Conservation (phyloP, 1,140 invertebrate species). For the Acyrthosiphon pisum region DNA sequence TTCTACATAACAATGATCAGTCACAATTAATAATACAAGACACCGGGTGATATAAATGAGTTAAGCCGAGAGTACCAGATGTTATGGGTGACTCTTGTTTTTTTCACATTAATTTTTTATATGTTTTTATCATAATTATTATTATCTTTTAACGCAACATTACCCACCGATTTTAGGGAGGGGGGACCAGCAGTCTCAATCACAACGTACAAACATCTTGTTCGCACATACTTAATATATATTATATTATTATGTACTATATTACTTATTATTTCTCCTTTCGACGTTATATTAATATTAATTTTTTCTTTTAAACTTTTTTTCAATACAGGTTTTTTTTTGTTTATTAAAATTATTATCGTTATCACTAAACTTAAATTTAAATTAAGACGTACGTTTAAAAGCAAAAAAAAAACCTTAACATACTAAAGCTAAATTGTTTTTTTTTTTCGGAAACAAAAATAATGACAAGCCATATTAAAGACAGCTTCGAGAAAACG, state of each 20-base stretch:
- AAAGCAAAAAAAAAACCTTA: conserved; percentile 38
- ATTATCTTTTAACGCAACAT: conserved; percentile 1
- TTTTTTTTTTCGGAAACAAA: background rate
- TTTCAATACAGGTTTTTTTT: conserved; percentile 21
- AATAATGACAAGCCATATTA: conserved; percentile 15
- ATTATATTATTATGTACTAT: conserved; percentile 21
- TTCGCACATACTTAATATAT: conserved; percentile 34
- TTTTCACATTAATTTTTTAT: background rate
- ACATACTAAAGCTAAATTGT: conserved; percentile 10
- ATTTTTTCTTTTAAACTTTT: background rate
- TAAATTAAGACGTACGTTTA: background rate
- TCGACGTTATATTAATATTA: background rate
- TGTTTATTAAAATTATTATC: background rate
- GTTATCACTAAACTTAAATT: conserved; percentile 29
- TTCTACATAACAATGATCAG: conserved; percentile 54
- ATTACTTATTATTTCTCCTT: conserved; percentile 38
- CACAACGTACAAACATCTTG: conserved; percentile 30
- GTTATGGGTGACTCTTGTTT: background rate
- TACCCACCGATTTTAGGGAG: conserved; percentile 21
- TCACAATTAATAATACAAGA: conserved; percentile 56
- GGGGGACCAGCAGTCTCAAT: conserved; percentile 48
- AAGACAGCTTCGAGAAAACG: background rate
- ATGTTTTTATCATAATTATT: background rate
- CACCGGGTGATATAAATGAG: conserved; percentile 50
- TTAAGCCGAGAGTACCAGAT: background rate